Evolutionary conservation across 2,888 invertebrate genomes (phyloP).

Genomic region (Drosophila meridiana): DNA sequence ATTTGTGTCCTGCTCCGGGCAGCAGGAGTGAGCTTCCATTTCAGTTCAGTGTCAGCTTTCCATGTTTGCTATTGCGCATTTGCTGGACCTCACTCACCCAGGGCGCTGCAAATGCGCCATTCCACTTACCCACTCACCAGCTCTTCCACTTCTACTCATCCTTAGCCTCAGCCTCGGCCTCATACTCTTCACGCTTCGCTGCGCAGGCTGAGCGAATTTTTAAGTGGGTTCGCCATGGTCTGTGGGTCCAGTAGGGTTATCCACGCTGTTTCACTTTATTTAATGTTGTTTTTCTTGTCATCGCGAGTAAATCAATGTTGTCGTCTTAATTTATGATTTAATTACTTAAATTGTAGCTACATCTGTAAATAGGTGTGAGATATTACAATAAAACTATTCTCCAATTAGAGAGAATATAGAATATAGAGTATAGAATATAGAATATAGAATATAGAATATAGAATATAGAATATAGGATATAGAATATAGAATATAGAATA

Average conservation of each 20-base stretch:
- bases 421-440: not conserved
- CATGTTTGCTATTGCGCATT: conserved; percentile 51
- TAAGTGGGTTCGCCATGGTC: conserved; percentile 47
- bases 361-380: conserved; percentile 1
- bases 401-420: not conserved
- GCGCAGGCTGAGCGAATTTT: conserved; percentile 31
- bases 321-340: conserved; percentile 68
- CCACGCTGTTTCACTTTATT: conserved; percentile 65
- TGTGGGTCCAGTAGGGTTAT: conserved; percentile 45
- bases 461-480: not conserved
- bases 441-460: not conserved
- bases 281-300: conserved; percentile 63
- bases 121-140: conserved; percentile 33
- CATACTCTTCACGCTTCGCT: conserved; percentile 42
- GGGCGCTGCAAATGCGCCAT: conserved; percentile 57
- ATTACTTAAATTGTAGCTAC: conserved; percentile 61
- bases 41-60: conserved; percentile 11
- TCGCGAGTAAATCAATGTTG: conserved; percentile 69
- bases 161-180: not conserved
- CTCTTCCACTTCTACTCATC: conserved; percentile 15
- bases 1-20: not conserved
- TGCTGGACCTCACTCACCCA: conserved; percentile 37
- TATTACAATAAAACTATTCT: not conserved
- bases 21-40: not conserved
- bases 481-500: not conserved